A percentile compares a stretch with the other conserved stretches of the same genome.
phyloP scores from a whole-genome alignment of 2,888 invertebrate genomes.

The Eucera pruinosa region DNA sequence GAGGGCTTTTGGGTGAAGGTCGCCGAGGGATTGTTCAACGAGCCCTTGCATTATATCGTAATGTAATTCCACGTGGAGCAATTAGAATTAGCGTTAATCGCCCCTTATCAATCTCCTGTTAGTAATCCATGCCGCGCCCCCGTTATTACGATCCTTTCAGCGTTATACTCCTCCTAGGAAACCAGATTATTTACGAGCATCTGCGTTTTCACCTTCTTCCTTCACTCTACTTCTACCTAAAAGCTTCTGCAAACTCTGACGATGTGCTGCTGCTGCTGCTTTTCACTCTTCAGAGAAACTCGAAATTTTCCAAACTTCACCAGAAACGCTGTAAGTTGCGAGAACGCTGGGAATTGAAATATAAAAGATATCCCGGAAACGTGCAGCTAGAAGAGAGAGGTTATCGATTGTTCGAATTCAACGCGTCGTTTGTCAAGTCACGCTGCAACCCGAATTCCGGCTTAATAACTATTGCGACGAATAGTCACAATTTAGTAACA shows the following conservation, averaged over 20 bases:
- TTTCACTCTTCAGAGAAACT: neutral
- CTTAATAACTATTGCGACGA: conserved; percentile 29
- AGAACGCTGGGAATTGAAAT: conserved; percentile 17
- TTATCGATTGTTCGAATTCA: conserved; percentile 13
- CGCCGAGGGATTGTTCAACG: conserved; percentile 22
- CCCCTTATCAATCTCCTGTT: conserved; percentile 35
- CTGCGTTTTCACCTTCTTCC: neutral
- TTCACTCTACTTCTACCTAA: neutral
- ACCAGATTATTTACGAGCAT: conserved; percentile 14
- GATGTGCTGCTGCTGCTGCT: neutral
- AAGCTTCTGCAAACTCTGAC: neutral
- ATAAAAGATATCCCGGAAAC: conserved; percentile 6
- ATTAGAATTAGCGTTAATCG: conserved; percentile 54
- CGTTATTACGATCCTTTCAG: conserved; percentile 12
- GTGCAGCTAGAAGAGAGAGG: neutral
- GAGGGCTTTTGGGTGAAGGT: conserved; percentile 44
- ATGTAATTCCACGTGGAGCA: conserved; percentile 17
- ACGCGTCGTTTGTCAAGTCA: conserved; percentile 31
- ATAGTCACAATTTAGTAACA: neutral
- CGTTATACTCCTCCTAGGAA: neutral
- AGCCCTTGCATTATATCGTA: conserved; percentile 11
- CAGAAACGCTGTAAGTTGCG: neutral
- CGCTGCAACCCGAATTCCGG: conserved; percentile 23
- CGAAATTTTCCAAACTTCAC: neutral
- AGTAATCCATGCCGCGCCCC: conserved; percentile 8